phyloP scores from a whole-genome alignment of 2,888 invertebrate genomes.

The Morpho achilles region DNA sequence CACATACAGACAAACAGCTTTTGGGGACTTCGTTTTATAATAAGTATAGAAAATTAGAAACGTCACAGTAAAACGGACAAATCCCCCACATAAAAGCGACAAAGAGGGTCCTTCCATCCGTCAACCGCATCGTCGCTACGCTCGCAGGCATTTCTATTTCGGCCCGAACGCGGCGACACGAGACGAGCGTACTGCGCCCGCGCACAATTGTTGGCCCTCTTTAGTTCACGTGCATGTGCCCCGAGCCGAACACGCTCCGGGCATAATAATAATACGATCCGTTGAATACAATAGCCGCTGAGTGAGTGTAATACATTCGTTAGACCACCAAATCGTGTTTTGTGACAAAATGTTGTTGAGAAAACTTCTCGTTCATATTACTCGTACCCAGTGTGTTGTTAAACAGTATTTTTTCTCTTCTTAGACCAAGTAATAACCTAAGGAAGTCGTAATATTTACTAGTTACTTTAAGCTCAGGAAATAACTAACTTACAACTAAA shows the following conservation, averaged over 20 bases:
- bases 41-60: no score
- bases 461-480: no score
- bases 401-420: conserved; percentile 2
- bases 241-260: conserved; percentile 30
- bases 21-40: no score
- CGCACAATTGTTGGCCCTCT: conserved; percentile 47
- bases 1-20: no score
- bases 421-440: no score
- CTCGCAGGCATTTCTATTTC: conserved; percentile 59
- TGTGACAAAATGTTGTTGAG: conserved; percentile 3
- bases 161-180: conserved; percentile 55
- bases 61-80: conserved; percentile 10
- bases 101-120: conserved; percentile 16
- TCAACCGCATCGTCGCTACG: conserved; percentile 2
- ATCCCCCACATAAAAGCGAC: conserved; percentile 27
- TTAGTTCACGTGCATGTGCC: conserved; percentile 49
- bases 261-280: conserved; percentile 7
- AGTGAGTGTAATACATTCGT: conserved; percentile 16
- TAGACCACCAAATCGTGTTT: conserved; percentile 5
- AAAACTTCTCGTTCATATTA: conserved; percentile 4
- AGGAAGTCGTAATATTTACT: no score
- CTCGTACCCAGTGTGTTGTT: conserved; percentile 20
- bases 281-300: conserved; percentile 9
- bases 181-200: conserved; percentile 41
- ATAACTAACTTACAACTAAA: no score